A percentile compares a stretch with the other conserved stretches of the same genome.
Evolutionary conservation across 2,888 invertebrate species (phyloP).

Genomic region (Scaptomyza polygonia): DNA sequence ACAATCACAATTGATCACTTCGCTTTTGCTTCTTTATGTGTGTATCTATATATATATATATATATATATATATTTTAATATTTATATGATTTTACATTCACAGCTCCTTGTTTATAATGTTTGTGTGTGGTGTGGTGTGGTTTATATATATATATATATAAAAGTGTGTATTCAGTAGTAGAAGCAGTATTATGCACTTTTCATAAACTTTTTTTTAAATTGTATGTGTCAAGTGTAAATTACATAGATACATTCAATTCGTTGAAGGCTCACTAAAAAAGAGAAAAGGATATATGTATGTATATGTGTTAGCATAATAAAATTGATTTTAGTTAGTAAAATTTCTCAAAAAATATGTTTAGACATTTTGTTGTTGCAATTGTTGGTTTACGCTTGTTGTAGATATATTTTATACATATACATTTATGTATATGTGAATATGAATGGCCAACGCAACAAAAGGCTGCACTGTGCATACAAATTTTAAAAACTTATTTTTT

Average conservation of each 20-base stretch:
- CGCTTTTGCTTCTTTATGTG: slow-evolving; percentile 74
- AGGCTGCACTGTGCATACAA: slow-evolving; percentile 10
- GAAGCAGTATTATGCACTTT: slow-evolving; percentile 32
- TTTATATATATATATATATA: slow-evolving; percentile 24
- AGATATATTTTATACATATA: neutral
- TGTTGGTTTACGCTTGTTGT: neutral
- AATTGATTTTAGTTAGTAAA: slow-evolving; percentile 59
- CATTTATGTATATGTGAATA: neutral
- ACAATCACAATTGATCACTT: slow-evolving; percentile 85
- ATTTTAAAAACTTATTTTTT: slow-evolving; percentile 10
- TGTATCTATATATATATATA: slow-evolving; percentile 52
- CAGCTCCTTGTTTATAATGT: slow-evolving; percentile 84
- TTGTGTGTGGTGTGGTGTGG: slow-evolving; percentile 48
- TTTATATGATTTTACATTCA: slow-evolving; percentile 83
- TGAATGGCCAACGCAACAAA: slow-evolving; percentile 20
- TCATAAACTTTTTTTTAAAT: slow-evolving; percentile 42
- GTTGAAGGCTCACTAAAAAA: slow-evolving; percentile 42
- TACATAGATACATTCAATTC: slow-evolving; percentile 37
- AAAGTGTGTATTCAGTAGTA: slow-evolving; percentile 23
- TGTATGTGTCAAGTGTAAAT: no score
- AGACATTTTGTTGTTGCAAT: slow-evolving; percentile 19
- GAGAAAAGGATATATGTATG: slow-evolving; percentile 39
- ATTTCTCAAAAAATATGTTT: slow-evolving; percentile 74
- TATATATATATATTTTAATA: slow-evolving; percentile 58
- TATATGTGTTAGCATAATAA: slow-evolving; percentile 43